Evolutionary conservation across 2,888 invertebrate genomes (phyloP).

Genomic region (Lamellibrachia satsuma): DNA sequence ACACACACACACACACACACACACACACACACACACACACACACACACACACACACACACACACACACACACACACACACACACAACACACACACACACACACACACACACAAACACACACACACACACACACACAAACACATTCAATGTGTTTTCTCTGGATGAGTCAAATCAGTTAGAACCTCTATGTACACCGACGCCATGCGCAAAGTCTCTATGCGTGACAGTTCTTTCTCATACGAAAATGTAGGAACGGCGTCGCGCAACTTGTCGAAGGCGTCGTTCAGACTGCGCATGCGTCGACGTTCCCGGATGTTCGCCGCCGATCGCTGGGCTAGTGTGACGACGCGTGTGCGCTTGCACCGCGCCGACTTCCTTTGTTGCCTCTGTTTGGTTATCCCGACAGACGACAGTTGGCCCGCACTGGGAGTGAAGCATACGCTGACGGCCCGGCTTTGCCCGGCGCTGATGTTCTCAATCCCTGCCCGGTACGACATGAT

Average conservation of each 20-base stretch:
- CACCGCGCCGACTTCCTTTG: background rate
- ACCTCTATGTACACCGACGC: background rate
- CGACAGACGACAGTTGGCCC: background rate
- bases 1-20: too few species aligned
- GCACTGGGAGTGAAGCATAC: background rate
- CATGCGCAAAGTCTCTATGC: background rate
- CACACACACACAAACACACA: background rate
- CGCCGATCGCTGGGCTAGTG: background rate
- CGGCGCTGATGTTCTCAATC: background rate
- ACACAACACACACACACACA: background rate
- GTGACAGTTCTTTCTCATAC: background rate
- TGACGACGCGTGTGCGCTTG: background rate
- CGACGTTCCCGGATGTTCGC: conserved; percentile 1
- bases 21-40: too few species aligned
- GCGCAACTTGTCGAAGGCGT: conserved; percentile 1
- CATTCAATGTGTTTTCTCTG: background rate
- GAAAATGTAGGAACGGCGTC: background rate
- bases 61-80: background rate
- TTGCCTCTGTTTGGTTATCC: background rate
- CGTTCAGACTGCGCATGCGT: background rate
- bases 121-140: background rate
- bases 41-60: too few species aligned
- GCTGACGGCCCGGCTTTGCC: background rate
- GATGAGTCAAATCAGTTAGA: background rate
- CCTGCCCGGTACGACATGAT: background rate